phyloP scores from a whole-genome alignment of 2,888 invertebrate genomes.

The Leptogaster cylindrica region DNA sequence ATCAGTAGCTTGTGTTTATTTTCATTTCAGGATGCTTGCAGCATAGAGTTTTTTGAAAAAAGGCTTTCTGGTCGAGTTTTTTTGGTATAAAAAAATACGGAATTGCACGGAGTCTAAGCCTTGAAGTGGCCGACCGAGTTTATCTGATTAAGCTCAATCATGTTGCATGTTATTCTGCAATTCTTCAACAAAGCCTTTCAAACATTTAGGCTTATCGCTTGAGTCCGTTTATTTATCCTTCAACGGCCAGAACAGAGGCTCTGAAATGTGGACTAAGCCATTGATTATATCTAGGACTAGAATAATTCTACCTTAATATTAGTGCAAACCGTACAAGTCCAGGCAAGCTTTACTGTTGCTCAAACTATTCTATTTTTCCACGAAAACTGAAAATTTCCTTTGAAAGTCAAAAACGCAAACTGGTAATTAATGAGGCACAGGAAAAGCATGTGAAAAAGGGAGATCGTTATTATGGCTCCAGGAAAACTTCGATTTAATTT shows the following conservation, averaged over 20 bases:
- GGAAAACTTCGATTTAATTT: no score
- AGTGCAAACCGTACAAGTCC: neutral
- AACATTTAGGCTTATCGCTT: slow-evolving; percentile 33
- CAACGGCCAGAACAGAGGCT: slow-evolving; percentile 14
- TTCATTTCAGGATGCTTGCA: neutral
- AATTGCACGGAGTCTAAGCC: slow-evolving; percentile 9
- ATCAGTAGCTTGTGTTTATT: slow-evolving; percentile 8
- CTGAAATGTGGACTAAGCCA: slow-evolving; percentile 35
- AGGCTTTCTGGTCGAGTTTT: no score
- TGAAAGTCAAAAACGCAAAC: no score
- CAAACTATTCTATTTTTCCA: neutral
- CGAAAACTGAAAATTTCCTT: slow-evolving; percentile 1
- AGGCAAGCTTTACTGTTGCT: neutral
- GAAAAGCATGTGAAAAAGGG: no score
- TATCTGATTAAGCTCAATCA: slow-evolving; percentile 39
- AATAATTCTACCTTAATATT: slow-evolving; percentile 4
- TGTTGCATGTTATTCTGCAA: slow-evolving; percentile 29
- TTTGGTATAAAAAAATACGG: slow-evolving; percentile 5
- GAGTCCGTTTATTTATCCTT: slow-evolving; percentile 30
- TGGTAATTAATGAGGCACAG: no score
- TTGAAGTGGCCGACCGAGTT: slow-evolving; percentile 21
- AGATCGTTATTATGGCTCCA: no score
- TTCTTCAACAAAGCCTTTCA: slow-evolving; percentile 23
- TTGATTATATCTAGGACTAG: slow-evolving; percentile 23
- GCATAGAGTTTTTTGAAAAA: neutral